Base-by-base conservation (phyloP, 2,888 invertebrate species). In the Micoletzkya japonica region DNA sequence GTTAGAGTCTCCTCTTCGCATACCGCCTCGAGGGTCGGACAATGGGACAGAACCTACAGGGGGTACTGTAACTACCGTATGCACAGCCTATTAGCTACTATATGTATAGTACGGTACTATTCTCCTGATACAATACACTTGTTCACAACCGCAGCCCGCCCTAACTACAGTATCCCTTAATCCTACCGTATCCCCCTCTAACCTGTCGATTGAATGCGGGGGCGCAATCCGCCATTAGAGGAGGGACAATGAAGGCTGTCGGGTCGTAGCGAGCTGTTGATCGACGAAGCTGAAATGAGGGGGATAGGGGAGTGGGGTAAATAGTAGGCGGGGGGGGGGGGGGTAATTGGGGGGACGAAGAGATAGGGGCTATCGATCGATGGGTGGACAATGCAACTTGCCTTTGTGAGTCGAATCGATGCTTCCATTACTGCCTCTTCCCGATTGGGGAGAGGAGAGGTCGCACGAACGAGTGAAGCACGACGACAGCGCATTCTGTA, bases 401-500 rank as follows among this genome's bases (percentile, higher is more conserved):
- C 50, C 52, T 64, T 50, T 17, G 63, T 34, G 10, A 64, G 50
- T 50, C 7, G 63, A 44, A 64, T 30, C 24, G 63, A 52, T n/a
- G 24, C 50, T n/a, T n/a, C n/a, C 24, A 2, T n/a, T 14, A 28
- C 26, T 4, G 54, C 28, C 28, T 24, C 54, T 7, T 17, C 28
- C n/a, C 4, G 60, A 37, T 4, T 28, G 50, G 32, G 63, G 52
- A 28, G 63, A 64, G 52, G 63, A 64, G 63, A 64, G 63, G 63
- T 64, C 50, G 36, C 63, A 64, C 4, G 60, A 28, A 30, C 63
- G 63, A 26, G 63, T 34, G 63, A 64, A 64, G 34, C 50, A 64
- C 52, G 63, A 64, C 34, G 63, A 64, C 63, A 64, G 17, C 34
- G 63, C 63, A 64, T 64, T 30, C 63, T 64, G 63, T 7, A 50